Evolutionary conservation across 1,140 invertebrate species (phyloP), one percentile per base, ranked within the genome.

Genomic region (Drosophila miranda): DNA sequence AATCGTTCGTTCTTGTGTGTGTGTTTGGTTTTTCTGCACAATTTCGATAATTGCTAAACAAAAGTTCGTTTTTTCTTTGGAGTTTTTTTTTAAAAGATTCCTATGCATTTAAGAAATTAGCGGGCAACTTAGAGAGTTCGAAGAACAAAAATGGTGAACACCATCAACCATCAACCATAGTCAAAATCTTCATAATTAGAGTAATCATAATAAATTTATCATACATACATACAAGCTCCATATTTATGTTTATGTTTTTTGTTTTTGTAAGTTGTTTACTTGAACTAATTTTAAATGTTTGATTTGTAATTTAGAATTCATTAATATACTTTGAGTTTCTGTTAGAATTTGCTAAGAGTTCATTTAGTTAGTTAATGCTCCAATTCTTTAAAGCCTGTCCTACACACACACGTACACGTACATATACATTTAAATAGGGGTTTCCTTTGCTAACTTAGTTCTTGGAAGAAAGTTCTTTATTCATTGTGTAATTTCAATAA

Each of bases 221-320:
- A 79, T 84, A 83, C 79, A 80, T 80, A 81, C 76, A 84, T 84
- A 84, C 80, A 84, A 84, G 80, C 80, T 84, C 80, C 78, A 79
- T 84, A 76, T 70, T 69, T 66, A 54, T 73, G 57, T 77, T 56
- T 8, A 23, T 23, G 23, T 26, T 41, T 71, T 60, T 75, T 67
- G 38, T 8, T 42, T 43, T 68, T 49, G 61, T 60, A 60, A 43
- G 51, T 60, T 64, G 53, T 67, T 67, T 68, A 68, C 64, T 64
- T 73, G 68, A 81, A 81, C 78, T 81, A 81, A 81, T 81, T 76
- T 81, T 77, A 64, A 79, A 84, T 84, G 80, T 84, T 84, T 79
- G 78, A 81, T 81, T 81, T 83, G 70, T 69, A 76, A 84, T 79
- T 83, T 83, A 84, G 75, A 86, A 80, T 81, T 86, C 78, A 70